These are phyloP conservation scores for Cenopis cana DNA, from an alignment of 2,888 invertebrate genomes.

Conservation along the genomic window DNA sequence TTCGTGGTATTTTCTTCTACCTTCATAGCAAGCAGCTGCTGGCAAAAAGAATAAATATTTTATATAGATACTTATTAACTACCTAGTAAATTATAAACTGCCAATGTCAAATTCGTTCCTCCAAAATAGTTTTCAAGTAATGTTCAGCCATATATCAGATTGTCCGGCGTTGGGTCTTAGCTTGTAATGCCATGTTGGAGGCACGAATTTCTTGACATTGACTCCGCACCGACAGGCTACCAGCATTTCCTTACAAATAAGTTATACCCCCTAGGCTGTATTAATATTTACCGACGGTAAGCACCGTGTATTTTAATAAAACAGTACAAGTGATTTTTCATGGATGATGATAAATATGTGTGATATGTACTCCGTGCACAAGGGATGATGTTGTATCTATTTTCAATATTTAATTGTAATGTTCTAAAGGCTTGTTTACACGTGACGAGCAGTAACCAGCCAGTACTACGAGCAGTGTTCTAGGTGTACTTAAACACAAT, in stretches of 20 bases:
- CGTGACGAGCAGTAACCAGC: background rate
- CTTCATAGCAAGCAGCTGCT: conserved; percentile 37
- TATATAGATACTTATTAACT: conserved; percentile 53
- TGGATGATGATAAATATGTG: conserved; percentile 47
- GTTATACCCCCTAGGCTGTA: conserved; percentile 65
- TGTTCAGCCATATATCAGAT: background rate
- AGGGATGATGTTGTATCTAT: conserved; percentile 55
- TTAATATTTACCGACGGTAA: conserved; percentile 51
- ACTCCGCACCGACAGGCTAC: conserved; percentile 51
- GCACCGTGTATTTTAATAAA: conserved; percentile 62
- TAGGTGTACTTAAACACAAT: background rate
- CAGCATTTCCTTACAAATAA: conserved; percentile 67
- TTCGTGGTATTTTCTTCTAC: background rate
- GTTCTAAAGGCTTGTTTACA: conserved; percentile 13
- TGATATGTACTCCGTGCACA: conserved; percentile 56
- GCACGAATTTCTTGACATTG: conserved; percentile 4
- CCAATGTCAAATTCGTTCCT: conserved; percentile 1
- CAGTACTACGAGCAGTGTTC: background rate
- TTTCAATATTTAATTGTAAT: conserved; percentile 43
- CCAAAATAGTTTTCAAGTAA: background rate
- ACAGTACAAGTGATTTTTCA: conserved; percentile 64
- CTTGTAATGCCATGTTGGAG: background rate
- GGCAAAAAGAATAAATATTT: conserved; percentile 51
- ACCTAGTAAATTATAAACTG: background rate
- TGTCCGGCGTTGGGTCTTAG: too few relatives aligned